Base-by-base conservation (phyloP, 2,797 vertebrate species). In the Sebastes glaucus region DNA sequence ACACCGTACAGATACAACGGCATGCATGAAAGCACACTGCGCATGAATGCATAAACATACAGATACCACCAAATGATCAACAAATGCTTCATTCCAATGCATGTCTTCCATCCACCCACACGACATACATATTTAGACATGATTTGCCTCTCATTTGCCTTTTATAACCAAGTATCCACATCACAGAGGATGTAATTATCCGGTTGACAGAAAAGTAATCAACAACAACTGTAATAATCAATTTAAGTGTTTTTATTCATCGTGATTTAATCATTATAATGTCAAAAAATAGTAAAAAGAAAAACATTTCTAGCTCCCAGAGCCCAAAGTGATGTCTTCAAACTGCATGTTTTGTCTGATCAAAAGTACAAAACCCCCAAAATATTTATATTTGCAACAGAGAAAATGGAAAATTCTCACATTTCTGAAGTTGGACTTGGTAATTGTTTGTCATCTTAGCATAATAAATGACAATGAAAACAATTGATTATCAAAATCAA, bases 21-120 rank as follows among this genome's bases (percentile, higher is more conserved):
- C 70, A 80, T 33, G 81, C 86, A 87, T 77, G 80, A 78, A 68
- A 74, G 76, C 74, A 85, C 66, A 81, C 55, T 63, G 38, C 32
- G 81, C 79, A 90, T 78, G 78, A 69, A 84, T 72, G 78, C 76
- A 81, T 86, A 80, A 89, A 88, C 78, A 84, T 77, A 85, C 30
- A 78, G 49, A 86, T 52, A 71, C 70, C 52, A 55, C 73, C 11
- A 80, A 78, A 77, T 77, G 61, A 85, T 90, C 70, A 76, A 80
- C 55, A 16, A 46, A 85, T 84, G 71, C 80, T 63, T 69, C 74
- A 81, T 82, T 79, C 68, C 74, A 77, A n/a, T 71, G 78, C 23
- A 35, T 61, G 28, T 81, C 42, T 27, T 63, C 70, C 30, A 77
- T 77, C 82, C 84, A 69, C 84, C 80, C 87, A 89, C 82, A 77